Base-by-base conservation (phyloP, 2,888 invertebrate genomes). In the Pollenia griseotomentosa region DNA sequence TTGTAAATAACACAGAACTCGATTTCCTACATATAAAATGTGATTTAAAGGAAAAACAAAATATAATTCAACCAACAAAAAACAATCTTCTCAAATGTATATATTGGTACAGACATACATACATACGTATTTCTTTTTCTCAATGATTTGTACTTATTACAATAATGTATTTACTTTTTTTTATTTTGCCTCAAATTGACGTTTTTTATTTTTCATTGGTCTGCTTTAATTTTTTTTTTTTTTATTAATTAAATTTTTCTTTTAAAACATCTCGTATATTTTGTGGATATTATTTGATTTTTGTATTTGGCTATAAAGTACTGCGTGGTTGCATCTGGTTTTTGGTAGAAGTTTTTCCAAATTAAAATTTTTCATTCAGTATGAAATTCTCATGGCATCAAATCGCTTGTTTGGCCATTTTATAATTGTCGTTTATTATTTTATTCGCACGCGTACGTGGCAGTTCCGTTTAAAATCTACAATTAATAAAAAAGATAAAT, bases 291-390 rank as follows among this genome's bases (percentile, higher is more conserved):
- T 80, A 75, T 78, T 80, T 46, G 59, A 59, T 79, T 5, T 33
- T 79, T 74, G 10, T 40, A 84, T 74, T 53, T 75, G 61, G 55
- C 77, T 75, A 57, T 68, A 84, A 33, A 73, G 84, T 87, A 82
- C 81, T 87, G 87, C 84, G 87, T 87, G 87, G 87, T 87, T 84
- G 81, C 84, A 84, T 87, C 87, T 84, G 84, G 84, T 87, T 87
- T 82, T 66, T 63, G 84, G 81, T 84, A 87, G 87, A 82, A 82
- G 78, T 78, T 63, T 77, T 74, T 77, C 77, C 53, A 66, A 78
- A 71, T 68, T 70, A 57, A 74, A 80, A 78, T 70, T 82, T 61
- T 84, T 73, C 84, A 87, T 87, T 87, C 84, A 87, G 87, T 87
- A 48, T 81, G 59, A 84, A 82, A 70, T 84, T 84, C 84, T 82